Conservation (phyloP, 1,140 invertebrate species). For the Aricia agestis region DNA sequence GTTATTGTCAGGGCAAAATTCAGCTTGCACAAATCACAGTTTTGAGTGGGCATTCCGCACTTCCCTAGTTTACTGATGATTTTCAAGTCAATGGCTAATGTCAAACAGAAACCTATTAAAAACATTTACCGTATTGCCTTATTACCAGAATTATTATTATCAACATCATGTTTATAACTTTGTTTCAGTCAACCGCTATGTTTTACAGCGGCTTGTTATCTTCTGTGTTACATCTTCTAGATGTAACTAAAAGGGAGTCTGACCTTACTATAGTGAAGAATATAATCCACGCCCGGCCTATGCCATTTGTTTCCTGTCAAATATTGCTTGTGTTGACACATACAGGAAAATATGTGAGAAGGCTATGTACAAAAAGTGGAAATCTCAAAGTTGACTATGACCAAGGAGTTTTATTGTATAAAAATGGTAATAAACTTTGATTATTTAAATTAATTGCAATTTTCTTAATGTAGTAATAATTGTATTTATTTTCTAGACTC, state of each 20-base stretch:
- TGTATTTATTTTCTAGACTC: conserved; percentile 41
- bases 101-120: too few species aligned
- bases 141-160: too few species aligned
- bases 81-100: too few species aligned
- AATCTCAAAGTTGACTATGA: conserved; percentile 57
- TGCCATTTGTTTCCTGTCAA: conserved; percentile 36
- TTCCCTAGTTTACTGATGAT: too few species aligned
- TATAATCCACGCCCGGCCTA: conserved; percentile 40
- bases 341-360: background rate
- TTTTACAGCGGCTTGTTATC: conserved; percentile 51
- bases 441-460: conserved; percentile 17
- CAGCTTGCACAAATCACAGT: too few species aligned
- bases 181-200: conserved; percentile 49
- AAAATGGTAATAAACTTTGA: conserved; percentile 39
- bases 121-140: too few species aligned
- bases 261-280: conserved; percentile 34
- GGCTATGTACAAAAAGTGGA: conserved; percentile 27
- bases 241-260: conserved; percentile 13
- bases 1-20: too few species aligned
- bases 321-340: conserved; percentile 29
- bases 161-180: background rate
- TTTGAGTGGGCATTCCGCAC: too few species aligned
- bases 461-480: too few species aligned
- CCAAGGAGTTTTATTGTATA: conserved; percentile 56
- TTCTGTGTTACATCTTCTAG: conserved; percentile 35